A percentile compares a stretch with the other conserved stretches of the same genome.
phyloP scores from a whole-genome alignment of 2,888 invertebrate genomes.

The Mythimna impura region DNA sequence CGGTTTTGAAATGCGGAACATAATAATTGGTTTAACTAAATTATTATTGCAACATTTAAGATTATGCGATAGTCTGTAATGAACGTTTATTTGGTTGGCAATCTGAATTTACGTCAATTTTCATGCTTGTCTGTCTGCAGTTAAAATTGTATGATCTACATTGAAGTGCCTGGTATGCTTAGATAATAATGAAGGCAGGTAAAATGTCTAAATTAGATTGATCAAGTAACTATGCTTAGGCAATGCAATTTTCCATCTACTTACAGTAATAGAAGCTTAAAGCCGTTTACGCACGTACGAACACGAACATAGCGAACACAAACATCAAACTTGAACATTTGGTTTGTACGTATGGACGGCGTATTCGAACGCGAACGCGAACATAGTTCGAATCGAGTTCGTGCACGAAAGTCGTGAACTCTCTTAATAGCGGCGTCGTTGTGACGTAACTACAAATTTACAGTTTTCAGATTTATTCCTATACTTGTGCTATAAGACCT shows the following conservation, averaged over 20 bases:
- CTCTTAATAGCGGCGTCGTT: too few species aligned
- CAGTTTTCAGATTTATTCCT: too few species aligned
- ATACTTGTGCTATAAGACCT: too few species aligned
- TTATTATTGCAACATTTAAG: conserved; percentile 55
- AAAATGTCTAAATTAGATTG: conserved; percentile 32
- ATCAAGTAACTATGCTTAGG: conserved; percentile 4
- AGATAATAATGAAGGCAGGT: conserved; percentile 15
- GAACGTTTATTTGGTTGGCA: conserved; percentile 44
- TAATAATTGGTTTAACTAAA: conserved; percentile 60
- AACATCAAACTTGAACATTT: too few species aligned
- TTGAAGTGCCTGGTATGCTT: conserved; percentile 15
- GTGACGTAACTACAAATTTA: too few species aligned
- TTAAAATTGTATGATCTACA: conserved; percentile 34
- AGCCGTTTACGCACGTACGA: too few species aligned
- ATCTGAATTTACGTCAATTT: conserved; percentile 47
- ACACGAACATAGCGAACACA: too few species aligned
- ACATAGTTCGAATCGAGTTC: too few species aligned
- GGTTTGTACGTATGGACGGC: too few species aligned
- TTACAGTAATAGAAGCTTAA: too few species aligned
- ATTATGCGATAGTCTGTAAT: conserved; percentile 54
- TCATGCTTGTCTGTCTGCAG: conserved; percentile 39
- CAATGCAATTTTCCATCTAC: not conserved
- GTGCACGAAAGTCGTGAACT: too few species aligned
- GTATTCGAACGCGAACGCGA: too few species aligned
- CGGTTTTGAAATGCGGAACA: conserved; percentile 55